phyloP scores from a whole-genome alignment of 2,113 vertebrate genomes.

The Pan troglodytes region DNA sequence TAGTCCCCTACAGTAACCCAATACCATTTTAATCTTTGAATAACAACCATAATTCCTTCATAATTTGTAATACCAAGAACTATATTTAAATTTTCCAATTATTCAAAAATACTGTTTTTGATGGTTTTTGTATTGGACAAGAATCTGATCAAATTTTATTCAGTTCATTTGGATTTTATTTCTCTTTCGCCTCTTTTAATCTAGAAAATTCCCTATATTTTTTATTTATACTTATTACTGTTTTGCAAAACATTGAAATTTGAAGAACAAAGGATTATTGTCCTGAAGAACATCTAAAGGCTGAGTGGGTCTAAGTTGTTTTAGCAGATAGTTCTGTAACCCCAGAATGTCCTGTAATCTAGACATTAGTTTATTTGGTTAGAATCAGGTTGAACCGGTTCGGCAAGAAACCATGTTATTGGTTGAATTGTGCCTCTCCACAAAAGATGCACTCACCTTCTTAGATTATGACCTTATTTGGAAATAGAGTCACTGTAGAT shows the following conservation, averaged over 20 bases:
- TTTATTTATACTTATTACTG: background rate
- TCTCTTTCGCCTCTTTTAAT: background rate
- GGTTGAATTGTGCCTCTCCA: background rate
- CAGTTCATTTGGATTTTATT: background rate
- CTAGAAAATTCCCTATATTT: background rate
- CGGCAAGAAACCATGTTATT: background rate
- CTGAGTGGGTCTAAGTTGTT: accelerated
- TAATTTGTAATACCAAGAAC: background rate
- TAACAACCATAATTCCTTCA: background rate
- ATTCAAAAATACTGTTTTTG: background rate
- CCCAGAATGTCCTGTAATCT: background rate
- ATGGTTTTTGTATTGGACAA: background rate
- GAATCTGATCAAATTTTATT: background rate
- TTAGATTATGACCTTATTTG: background rate
- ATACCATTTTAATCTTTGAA: background rate
- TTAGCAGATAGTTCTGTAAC: too few relatives aligned
- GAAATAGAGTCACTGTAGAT: background rate
- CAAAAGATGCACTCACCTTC: background rate
- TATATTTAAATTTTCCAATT: background rate
- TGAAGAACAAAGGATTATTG: too few relatives aligned
- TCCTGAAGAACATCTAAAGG: background rate
- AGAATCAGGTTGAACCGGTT: background rate
- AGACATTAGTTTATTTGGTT: background rate
- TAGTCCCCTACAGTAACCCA: too few relatives aligned
- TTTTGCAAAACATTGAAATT: background rate